Conservation (phyloP, 64 coral and sea anemone species). For the Hydrozoanthus tunicans region DNA sequence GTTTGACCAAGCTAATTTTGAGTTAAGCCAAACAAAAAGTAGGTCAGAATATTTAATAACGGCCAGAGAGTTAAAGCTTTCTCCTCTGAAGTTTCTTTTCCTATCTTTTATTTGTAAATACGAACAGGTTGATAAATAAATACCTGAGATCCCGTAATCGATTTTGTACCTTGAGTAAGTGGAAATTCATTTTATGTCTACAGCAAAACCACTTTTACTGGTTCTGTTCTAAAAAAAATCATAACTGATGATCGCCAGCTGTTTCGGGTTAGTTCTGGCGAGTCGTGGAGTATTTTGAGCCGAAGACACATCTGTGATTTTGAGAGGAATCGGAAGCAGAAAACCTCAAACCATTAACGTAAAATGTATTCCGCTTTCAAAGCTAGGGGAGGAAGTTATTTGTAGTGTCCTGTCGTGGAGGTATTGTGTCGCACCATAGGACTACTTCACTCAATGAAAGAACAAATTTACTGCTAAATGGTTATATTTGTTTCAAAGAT, state of each 20-base stretch:
- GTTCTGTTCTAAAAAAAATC: background rate
- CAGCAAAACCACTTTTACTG: background rate
- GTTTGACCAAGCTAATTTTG: background rate
- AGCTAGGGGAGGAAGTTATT: conserved; percentile 13
- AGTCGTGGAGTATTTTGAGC: conserved; percentile 7
- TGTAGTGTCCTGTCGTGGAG: conserved; percentile 40
- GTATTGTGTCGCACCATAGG: conserved; percentile 51
- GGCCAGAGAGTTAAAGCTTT: background rate
- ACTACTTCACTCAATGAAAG: conserved; percentile 35
- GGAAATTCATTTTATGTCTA: background rate
- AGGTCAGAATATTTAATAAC: background rate
- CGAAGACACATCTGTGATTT: conserved; percentile 43
- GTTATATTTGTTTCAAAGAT: conserved; percentile 51
- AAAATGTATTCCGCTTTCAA: conserved; percentile 8
- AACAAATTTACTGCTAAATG: conserved; percentile 53
- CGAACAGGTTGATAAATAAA: background rate
- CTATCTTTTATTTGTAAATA: background rate
- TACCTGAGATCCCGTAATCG: background rate
- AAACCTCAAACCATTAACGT: conserved; percentile 32
- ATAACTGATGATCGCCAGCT: background rate
- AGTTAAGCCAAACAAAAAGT: background rate
- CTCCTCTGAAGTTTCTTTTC: background rate
- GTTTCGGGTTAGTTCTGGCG: conserved; percentile 5
- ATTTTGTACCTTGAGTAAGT: conserved; percentile 28
- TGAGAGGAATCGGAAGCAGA: conserved; percentile 36